These are phyloP conservation scores for Larimichthys crocea DNA, from an alignment of 2,113 vertebrate genomes.

Conservation along the genomic window DNA sequence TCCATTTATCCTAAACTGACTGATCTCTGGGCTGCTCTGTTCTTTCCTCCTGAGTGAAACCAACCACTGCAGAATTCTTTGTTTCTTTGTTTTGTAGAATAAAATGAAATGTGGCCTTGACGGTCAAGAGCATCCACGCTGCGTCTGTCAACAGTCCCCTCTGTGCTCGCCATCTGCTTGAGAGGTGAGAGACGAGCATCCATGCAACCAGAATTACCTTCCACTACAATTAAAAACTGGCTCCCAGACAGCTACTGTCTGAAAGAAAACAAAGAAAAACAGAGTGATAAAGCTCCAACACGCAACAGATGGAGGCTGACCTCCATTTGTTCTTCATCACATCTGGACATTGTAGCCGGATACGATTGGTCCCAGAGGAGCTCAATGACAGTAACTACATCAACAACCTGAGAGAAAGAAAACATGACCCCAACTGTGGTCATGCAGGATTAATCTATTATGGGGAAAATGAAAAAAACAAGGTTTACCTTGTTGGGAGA, in stretches of 20 bases:
- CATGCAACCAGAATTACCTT: slow-evolving; percentile 1
- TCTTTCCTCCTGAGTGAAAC: not conserved
- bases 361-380: not conserved
- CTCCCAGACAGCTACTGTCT: not conserved
- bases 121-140: not conserved
- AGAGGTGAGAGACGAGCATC: slow-evolving; percentile 7
- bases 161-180: slow-evolving; percentile 18
- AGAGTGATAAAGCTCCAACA: not conserved
- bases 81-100: not conserved
- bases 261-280: slow-evolving; percentile 5
- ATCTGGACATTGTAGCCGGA: not conserved
- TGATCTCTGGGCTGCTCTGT: not conserved
- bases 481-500: too few species aligned
- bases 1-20: not conserved
- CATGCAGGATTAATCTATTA: too few species aligned
- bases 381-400: not conserved
- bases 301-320: slow-evolving; percentile 14
- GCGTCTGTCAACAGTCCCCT: slow-evolving; percentile 7
- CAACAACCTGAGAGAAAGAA: not conserved
- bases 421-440: too few species aligned
- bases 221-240: slow-evolving; percentile 1
- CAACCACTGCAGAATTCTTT: not conserved
- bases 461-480: too few species aligned
- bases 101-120: not conserved
- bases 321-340: slow-evolving; percentile 5